These are phyloP conservation scores for Drosophila histrio DNA, from an alignment of 2,888 invertebrate genomes.

Conservation along the genomic window DNA sequence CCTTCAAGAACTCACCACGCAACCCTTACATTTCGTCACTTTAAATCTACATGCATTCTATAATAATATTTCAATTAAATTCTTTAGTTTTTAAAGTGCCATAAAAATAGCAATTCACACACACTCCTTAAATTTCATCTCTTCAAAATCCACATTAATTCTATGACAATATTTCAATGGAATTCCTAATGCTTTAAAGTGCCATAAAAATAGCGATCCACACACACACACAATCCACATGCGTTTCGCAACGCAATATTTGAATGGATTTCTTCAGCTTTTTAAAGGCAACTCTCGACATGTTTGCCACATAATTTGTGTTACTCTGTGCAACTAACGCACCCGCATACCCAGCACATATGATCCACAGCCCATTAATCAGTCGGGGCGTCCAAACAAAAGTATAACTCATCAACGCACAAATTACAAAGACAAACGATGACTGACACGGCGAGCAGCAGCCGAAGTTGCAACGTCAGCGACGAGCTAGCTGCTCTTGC, in stretches of 20 bases:
- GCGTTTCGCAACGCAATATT: neutral
- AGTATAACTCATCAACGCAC: conserved; percentile 78
- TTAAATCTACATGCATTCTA: neutral
- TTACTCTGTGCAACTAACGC: conserved; percentile 32
- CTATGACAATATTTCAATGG: neutral
- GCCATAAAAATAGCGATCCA: neutral
- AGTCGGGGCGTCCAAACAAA: conserved; percentile 61
- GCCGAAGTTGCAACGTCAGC: conserved; percentile 42
- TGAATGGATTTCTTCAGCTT: neutral
- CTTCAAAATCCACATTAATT: neutral
- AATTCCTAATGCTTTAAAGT: neutral
- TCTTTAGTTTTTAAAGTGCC: neutral
- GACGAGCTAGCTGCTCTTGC: conserved; percentile 25
- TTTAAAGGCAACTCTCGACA: conserved; percentile 3
- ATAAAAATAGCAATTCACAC: neutral
- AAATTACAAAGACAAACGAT: conserved; percentile 79
- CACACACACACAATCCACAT: too few relatives aligned
- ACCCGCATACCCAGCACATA: conserved; percentile 55
- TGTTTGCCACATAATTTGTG: conserved; percentile 15
- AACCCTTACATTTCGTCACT: too few relatives aligned
- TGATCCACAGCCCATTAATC: conserved; percentile 72
- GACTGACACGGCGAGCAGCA: conserved; percentile 57
- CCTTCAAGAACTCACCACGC: too few relatives aligned
- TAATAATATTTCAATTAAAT: neutral
- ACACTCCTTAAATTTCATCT: too few relatives aligned